Conservation (phyloP, 35 echinoderm and acorn worm species). For the Acanthaster planci region DNA sequence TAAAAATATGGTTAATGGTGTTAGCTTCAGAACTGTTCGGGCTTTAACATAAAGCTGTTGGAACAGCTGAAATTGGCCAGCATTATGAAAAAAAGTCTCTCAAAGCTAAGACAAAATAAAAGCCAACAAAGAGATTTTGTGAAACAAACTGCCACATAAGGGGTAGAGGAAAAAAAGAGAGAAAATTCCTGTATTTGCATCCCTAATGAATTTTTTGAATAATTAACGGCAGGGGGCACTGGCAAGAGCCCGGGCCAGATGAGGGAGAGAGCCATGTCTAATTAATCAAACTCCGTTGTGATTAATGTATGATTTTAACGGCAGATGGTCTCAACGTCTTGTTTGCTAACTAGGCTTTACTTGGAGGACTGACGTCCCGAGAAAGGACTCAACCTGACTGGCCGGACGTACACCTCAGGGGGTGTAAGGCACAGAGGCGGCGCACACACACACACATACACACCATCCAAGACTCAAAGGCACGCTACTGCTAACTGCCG, state of each 20-base stretch:
- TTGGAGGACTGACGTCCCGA: constrained; percentile 7
- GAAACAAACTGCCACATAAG: too few species aligned
- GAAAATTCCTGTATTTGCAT: background rate
- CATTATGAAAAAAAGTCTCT: too few species aligned
- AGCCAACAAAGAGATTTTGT: too few species aligned
- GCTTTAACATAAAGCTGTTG: too few species aligned
- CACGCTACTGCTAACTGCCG: too few species aligned
- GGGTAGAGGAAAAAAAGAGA: too few species aligned
- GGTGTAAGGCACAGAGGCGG: background rate
- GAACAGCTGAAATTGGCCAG: too few species aligned
- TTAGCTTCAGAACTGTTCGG: too few species aligned
- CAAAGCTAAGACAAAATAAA: too few species aligned
- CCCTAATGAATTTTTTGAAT: constrained; percentile 20
- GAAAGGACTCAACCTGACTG: background rate
- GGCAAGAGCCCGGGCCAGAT: background rate
- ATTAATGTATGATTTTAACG: constrained; percentile 30
- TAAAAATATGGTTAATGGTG: too few species aligned
- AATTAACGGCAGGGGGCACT: constrained; percentile 16
- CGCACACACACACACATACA: too few species aligned
- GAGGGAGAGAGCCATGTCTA: constrained; percentile 13
- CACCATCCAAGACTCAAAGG: too few species aligned
- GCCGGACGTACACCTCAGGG: background rate
- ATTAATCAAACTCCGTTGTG: constrained; percentile 20
- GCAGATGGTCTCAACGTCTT: constrained; percentile 25
- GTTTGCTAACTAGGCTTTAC: constrained; percentile 7